These are phyloP conservation scores for Ginglymostoma cirratum DNA, from an alignment of 2,113 vertebrate genomes.

Conservation along the genomic window DNA sequence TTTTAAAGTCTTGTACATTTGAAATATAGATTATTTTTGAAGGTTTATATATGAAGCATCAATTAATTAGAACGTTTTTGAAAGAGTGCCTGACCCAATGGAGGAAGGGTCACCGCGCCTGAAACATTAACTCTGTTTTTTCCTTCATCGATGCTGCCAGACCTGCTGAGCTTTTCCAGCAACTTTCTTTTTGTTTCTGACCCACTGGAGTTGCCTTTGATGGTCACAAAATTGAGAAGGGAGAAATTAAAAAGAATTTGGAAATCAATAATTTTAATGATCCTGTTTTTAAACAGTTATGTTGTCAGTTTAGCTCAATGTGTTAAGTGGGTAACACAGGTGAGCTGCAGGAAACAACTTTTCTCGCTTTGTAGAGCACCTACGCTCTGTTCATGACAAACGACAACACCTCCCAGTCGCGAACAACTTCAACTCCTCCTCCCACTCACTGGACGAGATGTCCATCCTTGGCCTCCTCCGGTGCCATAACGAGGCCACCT, in stretches of 20 bases:
- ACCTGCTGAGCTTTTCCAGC: neutral
- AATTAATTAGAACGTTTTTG: neutral
- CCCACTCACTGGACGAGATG: too few relatives aligned
- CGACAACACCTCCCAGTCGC: too few relatives aligned
- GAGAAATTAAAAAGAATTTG: neutral
- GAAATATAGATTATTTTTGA: neutral
- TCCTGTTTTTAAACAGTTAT: neutral
- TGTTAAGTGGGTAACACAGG: neutral
- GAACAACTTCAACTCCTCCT: too few relatives aligned
- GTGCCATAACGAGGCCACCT: too few relatives aligned
- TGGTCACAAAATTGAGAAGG: too few relatives aligned
- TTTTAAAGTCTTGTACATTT: neutral
- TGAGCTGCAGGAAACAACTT: slow-evolving; percentile 1
- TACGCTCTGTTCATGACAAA: too few relatives aligned
- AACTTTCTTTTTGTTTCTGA: neutral
- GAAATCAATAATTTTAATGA: neutral
- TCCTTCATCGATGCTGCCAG: too few relatives aligned
- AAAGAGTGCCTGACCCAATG: neutral
- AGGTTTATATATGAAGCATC: neutral
- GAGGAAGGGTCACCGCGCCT: too few relatives aligned
- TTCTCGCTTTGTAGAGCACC: neutral
- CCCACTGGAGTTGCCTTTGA: too few relatives aligned
- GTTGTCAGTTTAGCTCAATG: neutral
- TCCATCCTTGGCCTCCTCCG: too few relatives aligned
- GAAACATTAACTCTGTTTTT: too few relatives aligned